A percentile compares a stretch with the other conserved stretches of the same genome.
phyloP scores from a whole-genome alignment of 1,140 invertebrate species.

The Heliconius hermathena region DNA sequence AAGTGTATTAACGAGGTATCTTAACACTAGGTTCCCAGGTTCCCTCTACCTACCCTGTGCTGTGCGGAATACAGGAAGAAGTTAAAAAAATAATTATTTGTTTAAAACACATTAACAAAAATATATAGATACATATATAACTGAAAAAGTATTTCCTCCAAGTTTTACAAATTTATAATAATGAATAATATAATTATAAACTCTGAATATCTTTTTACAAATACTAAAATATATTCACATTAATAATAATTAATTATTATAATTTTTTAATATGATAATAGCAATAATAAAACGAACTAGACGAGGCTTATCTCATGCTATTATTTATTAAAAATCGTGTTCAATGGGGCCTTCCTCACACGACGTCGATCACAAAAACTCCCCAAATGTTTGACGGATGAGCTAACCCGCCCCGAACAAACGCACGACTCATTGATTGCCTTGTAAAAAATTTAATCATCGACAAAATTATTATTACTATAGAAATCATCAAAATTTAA shows the following conservation, averaged over 20 bases:
- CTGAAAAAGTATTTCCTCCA: no score
- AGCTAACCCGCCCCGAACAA: slow-evolving; percentile 75
- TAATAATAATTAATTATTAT: slow-evolving; percentile 9
- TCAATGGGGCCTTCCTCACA: slow-evolving; percentile 68
- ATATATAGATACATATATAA: no score
- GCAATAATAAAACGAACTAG: slow-evolving; percentile 22
- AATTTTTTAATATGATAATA: slow-evolving; percentile 1
- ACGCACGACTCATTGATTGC: slow-evolving; percentile 76
- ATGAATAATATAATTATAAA: no score
- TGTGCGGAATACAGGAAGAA: no score
- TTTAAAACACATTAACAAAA: no score
- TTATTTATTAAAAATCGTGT: slow-evolving; percentile 75
- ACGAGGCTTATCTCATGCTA: slow-evolving; percentile 51
- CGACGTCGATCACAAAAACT: slow-evolving; percentile 71
- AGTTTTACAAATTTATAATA: no score
- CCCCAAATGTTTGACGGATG: slow-evolving; percentile 76
- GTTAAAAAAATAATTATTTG: no score
- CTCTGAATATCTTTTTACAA: no score
- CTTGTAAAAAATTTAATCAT: slow-evolving; percentile 76
- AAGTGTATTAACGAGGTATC: no score
- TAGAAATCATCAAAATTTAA: slow-evolving; percentile 55
- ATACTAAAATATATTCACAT: not conserved
- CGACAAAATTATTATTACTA: slow-evolving; percentile 68
- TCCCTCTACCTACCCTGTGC: no score
- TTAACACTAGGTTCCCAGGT: no score